Percentiles rank a stretch among this genome's conserved stretches.
phyloP scores from a whole-genome alignment of 2,113 vertebrate genomes.

The Siniperca knerii region DNA sequence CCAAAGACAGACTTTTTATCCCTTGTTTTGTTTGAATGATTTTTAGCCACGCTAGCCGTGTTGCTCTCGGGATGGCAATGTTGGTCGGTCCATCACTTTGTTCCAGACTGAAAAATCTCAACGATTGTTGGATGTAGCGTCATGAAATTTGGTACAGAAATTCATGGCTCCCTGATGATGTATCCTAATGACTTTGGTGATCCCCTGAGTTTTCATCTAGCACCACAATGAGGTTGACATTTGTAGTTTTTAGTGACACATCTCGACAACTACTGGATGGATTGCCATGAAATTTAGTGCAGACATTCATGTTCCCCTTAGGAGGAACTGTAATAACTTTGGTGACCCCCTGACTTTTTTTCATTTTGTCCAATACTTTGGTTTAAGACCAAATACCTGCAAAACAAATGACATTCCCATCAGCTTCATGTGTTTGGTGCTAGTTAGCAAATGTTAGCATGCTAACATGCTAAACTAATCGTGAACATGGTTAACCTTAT shows the following conservation, averaged over 20 bases:
- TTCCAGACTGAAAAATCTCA: background rate
- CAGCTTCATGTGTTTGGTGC: background rate
- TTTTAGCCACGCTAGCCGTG: too few species aligned
- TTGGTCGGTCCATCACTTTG: too few species aligned
- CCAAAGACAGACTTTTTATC: background rate
- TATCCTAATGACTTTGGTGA: background rate
- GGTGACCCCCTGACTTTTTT: background rate
- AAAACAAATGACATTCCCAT: background rate
- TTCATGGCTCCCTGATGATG: too few species aligned
- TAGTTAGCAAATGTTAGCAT: background rate
- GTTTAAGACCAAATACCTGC: background rate
- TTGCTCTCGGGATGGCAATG: too few species aligned
- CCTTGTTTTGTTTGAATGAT: too few species aligned
- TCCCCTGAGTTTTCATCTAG: background rate
- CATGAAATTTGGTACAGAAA: background rate
- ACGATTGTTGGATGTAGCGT: background rate
- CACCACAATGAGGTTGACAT: too few species aligned
- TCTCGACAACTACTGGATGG: too few species aligned
- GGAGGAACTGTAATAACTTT: too few species aligned
- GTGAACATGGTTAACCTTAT: background rate
- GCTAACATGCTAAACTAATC: background rate
- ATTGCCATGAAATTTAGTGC: too few species aligned
- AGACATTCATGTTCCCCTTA: too few species aligned
- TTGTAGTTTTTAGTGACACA: too few species aligned
- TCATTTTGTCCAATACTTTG: too few species aligned